Base-by-base conservation (phyloP, 2,797 vertebrate genomes). In the Bucorvus abyssinicus region DNA sequence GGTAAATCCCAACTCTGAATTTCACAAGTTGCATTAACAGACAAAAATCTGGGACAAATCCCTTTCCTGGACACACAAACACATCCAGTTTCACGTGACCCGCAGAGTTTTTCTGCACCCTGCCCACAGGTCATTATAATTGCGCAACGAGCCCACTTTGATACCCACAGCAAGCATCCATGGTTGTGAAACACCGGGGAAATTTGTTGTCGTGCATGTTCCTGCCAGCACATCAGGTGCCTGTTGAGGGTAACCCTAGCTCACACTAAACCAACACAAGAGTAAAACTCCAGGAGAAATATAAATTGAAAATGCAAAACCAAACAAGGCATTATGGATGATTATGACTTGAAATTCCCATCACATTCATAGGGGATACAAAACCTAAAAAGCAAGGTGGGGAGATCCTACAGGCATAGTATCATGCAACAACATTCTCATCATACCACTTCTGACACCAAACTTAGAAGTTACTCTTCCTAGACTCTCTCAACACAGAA, bases 51-150 rank as follows among this genome's bases (percentile, higher is more conserved):
- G 19, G 24, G 29, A 78, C 34, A 57, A 78, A 76, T n/a, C 60
- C 53, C 70, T 87, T 40, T 83, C 64, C 76, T 45, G 13, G n/a
- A 65, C 75, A 38, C n/a, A 55, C 6, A 29, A 59, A 67, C 68
- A 53, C 13, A 32, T 27, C 79, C 10, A 44, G 73, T 67, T 93
- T 87, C 75, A 97, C 32, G 4, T 57, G 91, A 89, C 95, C 93
- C 92, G 64, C 40, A 90, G 95, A 89, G 84, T 74, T 82, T 86
- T 57, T 36, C 75, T 15, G 6, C 68, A 95, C 69, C 82, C 73
- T 5, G 55, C 90, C 93, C 76, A 89, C 88, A 63, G 40, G 22
- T 78, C 94, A 69, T 74, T 34, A 4, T 7, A 57, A 82, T 47
- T 80, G 59, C 20, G 77, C 75, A 78, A 94, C 30, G 40, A 94